Evolutionary conservation across 2,113 vertebrate species (phyloP), one percentile per base, ranked within the genome.

Genomic region (Leptocoma aspasia): DNA sequence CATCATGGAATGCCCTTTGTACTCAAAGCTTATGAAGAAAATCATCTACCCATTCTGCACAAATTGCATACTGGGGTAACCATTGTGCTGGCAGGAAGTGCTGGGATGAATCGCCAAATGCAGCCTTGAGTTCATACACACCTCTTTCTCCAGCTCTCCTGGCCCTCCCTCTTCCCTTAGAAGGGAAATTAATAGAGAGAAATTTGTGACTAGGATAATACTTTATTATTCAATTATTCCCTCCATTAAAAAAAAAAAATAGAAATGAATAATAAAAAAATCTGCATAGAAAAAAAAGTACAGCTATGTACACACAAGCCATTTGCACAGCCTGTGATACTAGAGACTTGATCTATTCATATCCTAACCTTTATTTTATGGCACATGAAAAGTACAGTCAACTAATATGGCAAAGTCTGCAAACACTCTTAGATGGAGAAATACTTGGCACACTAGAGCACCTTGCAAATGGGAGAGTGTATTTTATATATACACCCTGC

Each of bases 1-100:
- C 91, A 97, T 89, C 92, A 88, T 63, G 86, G 70, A 94, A 75
- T 73, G 80, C 65, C 70, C 92, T 97, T 97, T 96, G 94, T 96
- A 86, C 70, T 95, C 84, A 59, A 65, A 6, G n/a, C 53, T 94
- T 78, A 84, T 13, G 77, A 92, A 73, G 81, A 95, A 97, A 92
- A 92, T 93, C n/a, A 81, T 94, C 69, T 89, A 86, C n/a, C 33
- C 28, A 0, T 91, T 95, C 80, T 84, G 78, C 76, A 82, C 81
- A 91, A 95, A 91, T 84, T 42, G 42, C 60, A 53, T 92, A 82
- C 88, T 37, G 75, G 68, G 64, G 53, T 57, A 88, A 82, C 70
- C 47, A 68, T 64, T 66, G 69, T 81, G 57, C 83, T 44, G 54
- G 64, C 73, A 94, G 94, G 90, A 96, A 96, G 65, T 3, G 19